Evolutionary conservation across 2,888 invertebrate genomes (phyloP).

Genomic region (Drosophila affinis): DNA sequence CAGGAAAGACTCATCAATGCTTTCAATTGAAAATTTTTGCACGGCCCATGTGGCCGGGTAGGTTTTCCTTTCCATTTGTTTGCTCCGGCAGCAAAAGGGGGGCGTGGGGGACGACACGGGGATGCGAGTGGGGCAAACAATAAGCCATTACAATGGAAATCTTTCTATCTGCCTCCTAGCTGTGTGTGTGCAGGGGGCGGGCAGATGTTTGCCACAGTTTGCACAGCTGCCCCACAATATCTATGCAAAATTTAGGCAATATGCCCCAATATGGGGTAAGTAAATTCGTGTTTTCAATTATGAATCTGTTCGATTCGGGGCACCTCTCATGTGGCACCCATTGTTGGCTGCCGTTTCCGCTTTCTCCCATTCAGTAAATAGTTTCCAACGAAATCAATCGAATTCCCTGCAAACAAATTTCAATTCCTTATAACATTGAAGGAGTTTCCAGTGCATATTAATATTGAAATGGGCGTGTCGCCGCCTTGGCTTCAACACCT

Average conservation of each 20-base stretch:
- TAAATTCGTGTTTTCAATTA: conserved; percentile 20
- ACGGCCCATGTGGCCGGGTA: conserved; percentile 47
- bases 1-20: conserved; percentile 70
- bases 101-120: conserved; percentile 56
- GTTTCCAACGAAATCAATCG: background rate
- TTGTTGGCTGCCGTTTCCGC: too few relatives aligned
- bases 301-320: conserved; percentile 4
- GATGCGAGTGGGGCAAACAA: conserved; percentile 68
- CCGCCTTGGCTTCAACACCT: conserved; percentile 29
- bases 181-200: background rate
- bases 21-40: conserved; percentile 76
- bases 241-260: conserved; percentile 65
- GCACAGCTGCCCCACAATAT: conserved; percentile 54
- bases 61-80: conserved; percentile 52
- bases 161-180: conserved; percentile 6
- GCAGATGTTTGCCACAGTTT: conserved; percentile 57
- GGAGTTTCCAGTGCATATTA: conserved; percentile 30
- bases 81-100: background rate
- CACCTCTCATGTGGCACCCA: background rate
- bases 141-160: conserved; percentile 59
- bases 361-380: background rate
- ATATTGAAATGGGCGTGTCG: conserved; percentile 31
- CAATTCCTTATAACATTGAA: background rate
- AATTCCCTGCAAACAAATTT: background rate
- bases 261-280: conserved; percentile 39